Evolutionary conservation across 2,113 vertebrate genomes (phyloP), one percentile per base, ranked within the genome.

Genomic region (Zonotrichia leucophrys): DNA sequence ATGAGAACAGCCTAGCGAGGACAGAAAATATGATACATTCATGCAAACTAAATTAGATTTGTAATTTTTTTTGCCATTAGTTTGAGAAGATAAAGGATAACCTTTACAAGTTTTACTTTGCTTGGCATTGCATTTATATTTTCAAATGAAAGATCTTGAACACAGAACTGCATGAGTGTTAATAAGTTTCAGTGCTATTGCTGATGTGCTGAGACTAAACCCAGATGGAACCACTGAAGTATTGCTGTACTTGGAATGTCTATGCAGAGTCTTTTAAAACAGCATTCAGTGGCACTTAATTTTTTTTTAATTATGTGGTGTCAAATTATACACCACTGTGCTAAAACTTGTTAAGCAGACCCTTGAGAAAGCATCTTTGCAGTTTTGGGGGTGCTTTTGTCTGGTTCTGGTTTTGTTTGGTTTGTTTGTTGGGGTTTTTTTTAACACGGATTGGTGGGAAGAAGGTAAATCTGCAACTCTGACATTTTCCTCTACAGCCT

Each of bases 51-150:
- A 86, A 95, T 96, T 83, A 92, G 90, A 91, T 92, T 86, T 95
- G 53, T 42, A 73, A 73, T 77, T 80, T 89, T 89, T 88, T 88
- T 91, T 81, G 39, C 59, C 69, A 76, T 70, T 83, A 82, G 72
- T 69, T 92, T 93, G 69, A 91, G 74, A 93, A 94, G 89, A 96
- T 93, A 95, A 97, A 96, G 60, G 78, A 92, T 88, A 96, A 94
- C 67, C 74, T 87, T 96, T 94, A 92, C 66, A 94, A 89, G 70
- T 95, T 84, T 33, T 73, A 63, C 59, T 89, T 92, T 73, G 60
- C 58, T 62, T 69, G 66, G 56, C 56, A 83, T 35, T 58, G 33
- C 35, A 76, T 74, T 94, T 87, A 24, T 83, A 89, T 88, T 91
- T 92, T 93, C 86, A 66, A 87, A 87, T 24, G 30, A 94, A 95